Base-by-base conservation (phyloP, 2,888 invertebrate genomes). In the Arctia plantaginis region DNA sequence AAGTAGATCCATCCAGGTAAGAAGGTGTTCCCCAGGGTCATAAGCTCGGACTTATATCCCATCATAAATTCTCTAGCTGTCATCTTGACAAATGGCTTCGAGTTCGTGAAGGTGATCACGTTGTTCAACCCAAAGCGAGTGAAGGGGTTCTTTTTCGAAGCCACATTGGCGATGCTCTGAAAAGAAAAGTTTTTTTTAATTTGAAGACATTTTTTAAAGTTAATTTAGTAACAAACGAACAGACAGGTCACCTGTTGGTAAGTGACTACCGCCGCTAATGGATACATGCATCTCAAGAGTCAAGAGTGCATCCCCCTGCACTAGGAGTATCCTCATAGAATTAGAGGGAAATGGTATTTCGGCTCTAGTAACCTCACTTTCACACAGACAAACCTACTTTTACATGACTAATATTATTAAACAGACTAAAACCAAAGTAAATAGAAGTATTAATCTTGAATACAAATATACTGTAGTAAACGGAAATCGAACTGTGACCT, bases 11-110 rank as follows among this genome's bases (percentile, higher is more conserved):
- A 98, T 20, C 97, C 96, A 0, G 98, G 98, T 93, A 98, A 93
- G 84, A 98, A 96, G 30, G 97, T 97, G 90, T 98, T 98, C 0
- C 98, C 98, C 72, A 99, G 90, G 1, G 97, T 97, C 92, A 99
- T 97, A 75, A 99, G 94, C 6, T 97, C 95, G n/a, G 98, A 98
- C 82, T 97, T 94, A 93, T 98, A 98, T 0, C 98, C 98, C 94
- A 98, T 98, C 98, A 99, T 98, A 91, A 98, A 98, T 90, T 98
- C 98, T 78, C 93, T 96, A 0, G 98, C 98, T 0, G 98, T 98
- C 97, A 98, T 98, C 87, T 96, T 93, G 7, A 97, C 97, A 33
- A 99, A 94, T 0, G 98, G 98, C 82, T 97, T 94, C 6, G 97
- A 96, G 55, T 97, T 96, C 0, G 98, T 97, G 74, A 97, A 95